Conservation (phyloP, 2,113 vertebrate species). For the Gnathonemus echidnorhynchus region DNA sequence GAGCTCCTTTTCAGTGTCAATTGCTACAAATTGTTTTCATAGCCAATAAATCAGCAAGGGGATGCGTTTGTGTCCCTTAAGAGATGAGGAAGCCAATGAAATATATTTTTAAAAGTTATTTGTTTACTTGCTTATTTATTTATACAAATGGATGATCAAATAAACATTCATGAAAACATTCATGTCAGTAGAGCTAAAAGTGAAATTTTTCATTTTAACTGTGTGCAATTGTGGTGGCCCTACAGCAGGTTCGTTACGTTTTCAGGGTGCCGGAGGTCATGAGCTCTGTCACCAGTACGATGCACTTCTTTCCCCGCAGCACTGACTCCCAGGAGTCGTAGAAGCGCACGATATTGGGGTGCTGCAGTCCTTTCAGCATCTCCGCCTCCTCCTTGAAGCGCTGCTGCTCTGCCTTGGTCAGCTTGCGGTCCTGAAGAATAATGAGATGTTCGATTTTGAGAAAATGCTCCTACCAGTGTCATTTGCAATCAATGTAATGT, state of each 20-base stretch:
- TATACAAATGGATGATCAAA: neutral
- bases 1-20: neutral
- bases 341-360: constrained; percentile 92
- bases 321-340: constrained; percentile 90
- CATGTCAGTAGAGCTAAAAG: neutral
- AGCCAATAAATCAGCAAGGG: neutral
- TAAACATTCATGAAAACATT: neutral
- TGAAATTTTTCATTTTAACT: neutral
- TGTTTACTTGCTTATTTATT: neutral
- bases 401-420: constrained; percentile 86
- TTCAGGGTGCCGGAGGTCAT: constrained; percentile 95
- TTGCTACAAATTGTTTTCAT: neutral
- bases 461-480: neutral
- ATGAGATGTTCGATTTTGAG: neutral
- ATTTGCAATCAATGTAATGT: neutral
- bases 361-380: constrained; percentile 88
- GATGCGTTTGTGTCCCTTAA: neutral
- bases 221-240: neutral
- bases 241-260: constrained; percentile 58
- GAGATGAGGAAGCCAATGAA: neutral
- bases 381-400: constrained; percentile 91
- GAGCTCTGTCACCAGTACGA: constrained; percentile 87
- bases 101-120: neutral
- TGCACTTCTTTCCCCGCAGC: constrained; percentile 85
- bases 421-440: constrained; percentile 74